phyloP scores from a whole-genome alignment of 2,113 vertebrate species.

The Sylvilagus bachmani region DNA sequence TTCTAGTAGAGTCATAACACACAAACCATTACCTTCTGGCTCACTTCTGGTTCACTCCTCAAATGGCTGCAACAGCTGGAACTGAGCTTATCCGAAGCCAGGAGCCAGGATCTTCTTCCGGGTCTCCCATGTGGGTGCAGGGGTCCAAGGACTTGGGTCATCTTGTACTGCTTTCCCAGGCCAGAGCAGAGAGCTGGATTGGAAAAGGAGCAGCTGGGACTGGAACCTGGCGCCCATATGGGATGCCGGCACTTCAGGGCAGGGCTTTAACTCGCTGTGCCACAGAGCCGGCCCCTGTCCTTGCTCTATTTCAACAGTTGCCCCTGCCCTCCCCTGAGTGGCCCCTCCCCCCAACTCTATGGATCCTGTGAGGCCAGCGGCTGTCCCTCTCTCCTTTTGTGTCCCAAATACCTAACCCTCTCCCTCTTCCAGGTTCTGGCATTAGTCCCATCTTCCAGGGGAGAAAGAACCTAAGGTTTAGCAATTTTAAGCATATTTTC shows the following conservation, averaged over 20 bases:
- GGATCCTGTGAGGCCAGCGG: neutral
- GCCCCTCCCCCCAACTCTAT: neutral
- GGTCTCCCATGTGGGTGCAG: too few species aligned
- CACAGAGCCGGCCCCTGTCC: neutral
- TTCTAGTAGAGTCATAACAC: constrained; percentile 47
- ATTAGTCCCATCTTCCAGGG: neutral
- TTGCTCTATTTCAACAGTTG: neutral
- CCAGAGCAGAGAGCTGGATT: too few species aligned
- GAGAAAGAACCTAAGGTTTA: neutral
- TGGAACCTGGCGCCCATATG: too few species aligned
- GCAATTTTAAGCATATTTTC: neutral
- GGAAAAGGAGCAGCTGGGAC: too few species aligned
- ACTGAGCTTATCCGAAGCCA: too few species aligned
- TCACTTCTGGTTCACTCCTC: too few species aligned
- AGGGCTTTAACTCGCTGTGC: too few species aligned
- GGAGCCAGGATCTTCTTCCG: too few species aligned
- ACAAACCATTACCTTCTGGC: constrained; percentile 30
- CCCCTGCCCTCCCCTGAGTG: neutral
- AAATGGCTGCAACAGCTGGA: too few species aligned
- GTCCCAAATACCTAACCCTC: neutral
- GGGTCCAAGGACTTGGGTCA: too few species aligned
- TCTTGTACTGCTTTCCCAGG: too few species aligned
- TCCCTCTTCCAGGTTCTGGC: neutral
- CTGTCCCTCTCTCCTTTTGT: neutral
- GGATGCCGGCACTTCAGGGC: too few species aligned